phyloP scores from a whole-genome alignment of 2,113 vertebrate genomes.

The Natator depressus region DNA sequence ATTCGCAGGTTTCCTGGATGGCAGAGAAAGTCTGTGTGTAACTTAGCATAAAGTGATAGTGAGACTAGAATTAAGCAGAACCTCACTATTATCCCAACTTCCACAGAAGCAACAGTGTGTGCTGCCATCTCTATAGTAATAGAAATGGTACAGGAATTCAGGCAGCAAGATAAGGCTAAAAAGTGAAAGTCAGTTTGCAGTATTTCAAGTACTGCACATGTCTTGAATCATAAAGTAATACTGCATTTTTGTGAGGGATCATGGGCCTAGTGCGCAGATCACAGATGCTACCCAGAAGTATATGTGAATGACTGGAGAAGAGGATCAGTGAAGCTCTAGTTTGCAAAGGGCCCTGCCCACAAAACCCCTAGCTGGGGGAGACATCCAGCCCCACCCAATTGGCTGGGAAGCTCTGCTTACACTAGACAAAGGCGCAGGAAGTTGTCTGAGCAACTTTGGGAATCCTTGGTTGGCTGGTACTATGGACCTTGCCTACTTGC shows the following conservation, averaged over 20 bases:
- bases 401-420: not conserved
- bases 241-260: not conserved
- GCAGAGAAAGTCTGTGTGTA: not conserved
- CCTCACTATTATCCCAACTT: not conserved
- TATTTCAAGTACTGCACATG: not conserved
- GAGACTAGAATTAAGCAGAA: not conserved
- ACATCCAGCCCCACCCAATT: not conserved
- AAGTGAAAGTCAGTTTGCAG: not conserved
- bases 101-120: not conserved
- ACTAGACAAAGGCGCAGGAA: not conserved
- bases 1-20: not conserved
- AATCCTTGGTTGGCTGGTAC: not conserved
- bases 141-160: not conserved
- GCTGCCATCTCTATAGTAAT: accelerated
- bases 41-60: not conserved
- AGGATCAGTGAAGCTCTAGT: not conserved
- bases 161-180: not conserved
- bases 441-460: not conserved
- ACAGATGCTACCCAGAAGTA: not conserved
- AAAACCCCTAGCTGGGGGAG: not conserved
- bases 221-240: not conserved
- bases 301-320: not conserved
- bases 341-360: not conserved
- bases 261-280: not conserved
- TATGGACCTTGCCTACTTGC: not conserved